A percentile compares a stretch with the other conserved stretches of the same genome.
Conservation (phyloP, 2,797 vertebrate genomes). For the Pseudomugil tenellus region DNA sequence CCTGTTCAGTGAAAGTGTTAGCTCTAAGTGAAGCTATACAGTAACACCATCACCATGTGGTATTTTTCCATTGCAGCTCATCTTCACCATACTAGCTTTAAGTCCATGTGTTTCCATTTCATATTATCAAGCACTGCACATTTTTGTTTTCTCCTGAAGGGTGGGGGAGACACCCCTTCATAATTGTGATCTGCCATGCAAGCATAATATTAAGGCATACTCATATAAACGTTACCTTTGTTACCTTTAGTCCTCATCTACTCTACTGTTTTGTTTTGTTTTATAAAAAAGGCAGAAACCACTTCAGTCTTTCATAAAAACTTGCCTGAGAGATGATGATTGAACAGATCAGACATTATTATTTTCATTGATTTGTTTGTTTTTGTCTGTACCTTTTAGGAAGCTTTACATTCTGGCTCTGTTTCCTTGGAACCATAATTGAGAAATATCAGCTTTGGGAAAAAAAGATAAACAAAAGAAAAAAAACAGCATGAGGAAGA, state of each 20-base stretch:
- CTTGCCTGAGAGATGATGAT: background rate
- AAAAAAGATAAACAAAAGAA: background rate
- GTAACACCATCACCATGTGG: constrained; percentile 1
- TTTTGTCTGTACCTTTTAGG: background rate
- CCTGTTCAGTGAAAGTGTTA: constrained; percentile 62
- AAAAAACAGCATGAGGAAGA: background rate
- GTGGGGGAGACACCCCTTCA: background rate
- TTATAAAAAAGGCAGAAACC: background rate
- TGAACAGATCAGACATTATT: background rate
- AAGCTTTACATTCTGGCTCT: background rate
- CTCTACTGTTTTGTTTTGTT: background rate
- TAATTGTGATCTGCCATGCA: background rate
- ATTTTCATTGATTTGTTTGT: background rate
- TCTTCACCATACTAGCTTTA: background rate
- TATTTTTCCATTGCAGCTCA: background rate
- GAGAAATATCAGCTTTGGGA: background rate
- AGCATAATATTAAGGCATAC: background rate
- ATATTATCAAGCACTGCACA: background rate
- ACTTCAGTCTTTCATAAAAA: background rate
- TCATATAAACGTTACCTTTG: background rate
- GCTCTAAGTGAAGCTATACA: constrained; percentile 27
- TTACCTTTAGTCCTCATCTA: background rate
- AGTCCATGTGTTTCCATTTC: background rate
- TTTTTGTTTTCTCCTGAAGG: background rate
- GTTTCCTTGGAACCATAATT: background rate